phyloP scores from a whole-genome alignment of 2,113 vertebrate species.

The Megaleporinus macrocephalus region DNA sequence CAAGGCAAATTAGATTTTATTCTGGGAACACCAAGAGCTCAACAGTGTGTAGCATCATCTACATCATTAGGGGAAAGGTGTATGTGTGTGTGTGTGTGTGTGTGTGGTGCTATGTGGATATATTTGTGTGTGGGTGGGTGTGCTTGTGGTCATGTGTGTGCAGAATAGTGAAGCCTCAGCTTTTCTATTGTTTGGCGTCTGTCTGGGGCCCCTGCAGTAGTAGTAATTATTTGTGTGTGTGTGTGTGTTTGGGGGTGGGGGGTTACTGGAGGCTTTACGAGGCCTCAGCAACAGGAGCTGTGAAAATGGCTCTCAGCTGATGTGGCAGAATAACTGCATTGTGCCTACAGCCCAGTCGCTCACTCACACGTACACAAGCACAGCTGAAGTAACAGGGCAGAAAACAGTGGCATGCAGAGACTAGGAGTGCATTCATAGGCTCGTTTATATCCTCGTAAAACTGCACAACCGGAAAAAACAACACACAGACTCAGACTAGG shows the following conservation, averaged over 20 bases:
- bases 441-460: conserved; percentile 35
- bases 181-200: conserved; percentile 37
- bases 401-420: conserved; percentile 25
- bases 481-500: background rate
- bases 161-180: conserved; percentile 48
- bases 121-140: conserved; percentile 11
- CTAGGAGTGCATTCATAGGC: conserved; percentile 32
- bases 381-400: background rate
- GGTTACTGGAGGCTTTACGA: conserved; percentile 58
- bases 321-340: conserved; percentile 50
- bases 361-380: conserved; percentile 33
- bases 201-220: conserved; percentile 16
- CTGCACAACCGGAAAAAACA: conserved; percentile 28
- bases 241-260: conserved; percentile 32
- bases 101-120: conserved; percentile 20
- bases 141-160: conserved; percentile 13
- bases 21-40: background rate
- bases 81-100: conserved; percentile 22
- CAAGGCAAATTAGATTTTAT: conserved; percentile 42
- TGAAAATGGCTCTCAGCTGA: conserved; percentile 67
- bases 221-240: conserved; percentile 21
- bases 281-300: conserved; percentile 76
- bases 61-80: conserved; percentile 6
- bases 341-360: conserved; percentile 18
- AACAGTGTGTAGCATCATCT: conserved; percentile 37